Base-by-base conservation (phyloP, 2,113 vertebrate species). In the Ptilonorhynchus violaceus region DNA sequence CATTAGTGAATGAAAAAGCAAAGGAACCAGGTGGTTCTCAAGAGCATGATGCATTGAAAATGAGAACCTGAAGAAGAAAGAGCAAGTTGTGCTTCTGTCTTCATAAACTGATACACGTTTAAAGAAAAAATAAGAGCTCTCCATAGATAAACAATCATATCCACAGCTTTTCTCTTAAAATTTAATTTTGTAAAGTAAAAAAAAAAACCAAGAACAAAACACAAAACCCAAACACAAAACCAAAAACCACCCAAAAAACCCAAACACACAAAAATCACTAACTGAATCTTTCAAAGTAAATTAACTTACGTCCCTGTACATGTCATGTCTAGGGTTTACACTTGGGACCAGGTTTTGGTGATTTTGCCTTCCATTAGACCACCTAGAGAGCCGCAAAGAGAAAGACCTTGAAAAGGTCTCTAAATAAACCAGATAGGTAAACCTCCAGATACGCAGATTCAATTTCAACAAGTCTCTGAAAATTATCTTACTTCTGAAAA, bases 401-500 rank as follows among this genome's bases (percentile, higher is more conserved):
- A 60, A 77, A 86, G 33, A 59, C 15, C 10, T 66, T 88, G 44
- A 39, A 55, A 83, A 69, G 6, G 27, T 16, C 19, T 55, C 27
- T 59, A 70, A 39, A 24, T 42, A 47, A 5, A 73, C 25, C 23
- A 88, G 30, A 63, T 37, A 37, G 19, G 7, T 21, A 93, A 35
- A 44, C 7, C 13, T 85, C 25, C 39, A 84, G 52, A 70, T 7
- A 42, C 3, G 39, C 63, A 35, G 37, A 74, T 49, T 59, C 10
- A 49, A 33, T 62, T 77, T 69, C 41, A 85, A 33, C 11, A 50
- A 50, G 8, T 33, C 12, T 77, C 50, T 63, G 42, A 73, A 90
- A 88, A 80, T 77, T 55, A 62, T 16, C 55, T 74, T 59, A 4
- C 42, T 87, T 88, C 70, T 76, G 55, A 81, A 90, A 63, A 69